Evolutionary conservation across 2,113 vertebrate species (phyloP), one percentile per base, ranked within the genome.

Genomic region (Pionites leucogaster): DNA sequence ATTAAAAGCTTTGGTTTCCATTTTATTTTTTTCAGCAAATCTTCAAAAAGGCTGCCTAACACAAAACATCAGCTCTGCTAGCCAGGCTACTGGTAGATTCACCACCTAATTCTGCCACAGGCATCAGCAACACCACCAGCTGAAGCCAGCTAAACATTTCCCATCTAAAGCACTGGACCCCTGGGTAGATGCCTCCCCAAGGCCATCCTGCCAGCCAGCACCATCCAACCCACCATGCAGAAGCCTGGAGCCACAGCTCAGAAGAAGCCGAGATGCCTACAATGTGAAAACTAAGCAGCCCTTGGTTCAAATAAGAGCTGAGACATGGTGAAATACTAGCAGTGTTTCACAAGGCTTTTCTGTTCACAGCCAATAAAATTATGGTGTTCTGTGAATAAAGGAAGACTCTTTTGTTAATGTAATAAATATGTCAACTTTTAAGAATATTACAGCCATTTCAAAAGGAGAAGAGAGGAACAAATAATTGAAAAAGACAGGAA

Each of bases 341-440:
- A 94, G 50, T 35, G 47, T 82, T 87, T 78, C 52, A 82, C 52
- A 89, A 60, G 86, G 41, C 17, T 50, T 60, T 85, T 67, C 90
- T 90, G n/a, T 70, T 88, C 85, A 55, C 59, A 79, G 46, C 41
- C 69, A 74, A 50, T 86, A 49, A 82, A 68, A 69, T 78, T 49
- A 53, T 13, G n/a, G 31, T 85, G 39, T 52, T 91, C 52, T 89
- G 69, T 70, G 39, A 75, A 84, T 84, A 79, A 89, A 57, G n/a
- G 42, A 75, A 95, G 44, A 82, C 29, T 84, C 70, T 65, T 86
- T 22, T 49, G 65, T 53, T 89, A 72, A 82, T 52, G 15, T 55
- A 84, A 85, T 88, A 65, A 89, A 76, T 52, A 49, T 22, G n/a
- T 65, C 82, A 91, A 46, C 53, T 92, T 92, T 67, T 63, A 90